Base-by-base conservation (phyloP, 2,797 vertebrate species). In the Mormyrus hasselquistii region DNA sequence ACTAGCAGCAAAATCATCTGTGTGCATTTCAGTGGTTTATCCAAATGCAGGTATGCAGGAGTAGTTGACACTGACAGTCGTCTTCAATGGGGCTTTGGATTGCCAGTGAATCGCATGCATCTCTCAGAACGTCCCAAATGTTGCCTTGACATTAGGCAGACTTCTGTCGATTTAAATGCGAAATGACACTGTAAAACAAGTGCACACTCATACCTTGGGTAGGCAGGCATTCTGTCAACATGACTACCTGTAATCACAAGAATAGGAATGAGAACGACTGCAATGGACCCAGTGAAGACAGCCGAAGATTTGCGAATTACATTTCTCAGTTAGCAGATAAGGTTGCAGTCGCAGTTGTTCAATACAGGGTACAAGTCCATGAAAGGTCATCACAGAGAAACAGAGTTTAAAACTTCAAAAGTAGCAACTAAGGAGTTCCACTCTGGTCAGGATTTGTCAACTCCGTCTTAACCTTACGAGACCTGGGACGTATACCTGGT, bases 271-370 rank as follows among this genome's bases (percentile, higher is more conserved):
- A n/a, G 57, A 62, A n/a, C 19, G 7, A n/a, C 57, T 22, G 7
- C 2, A 8, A 10, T 9, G 19, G 6, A 25, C 59, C 49, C 53
- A 52, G 2, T 25, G 10, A 53, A 53, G 34, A 38, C 53, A n/a
- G 49, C 12, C 38, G 12, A 38, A n/a, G 50, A 9, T 94, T 95
- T 93, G 10, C 3, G 2, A 52, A 52, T 14, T 55, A 4, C 14
- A 55, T 19, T 19, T 16, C 4, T 9, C 90, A 4, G n/a, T 96
- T 95, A 96, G 95, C 9, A n/a, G 91, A 53, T n/a, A 25, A 52
- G 2, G 57, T 52, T 69, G n/a, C 47, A 87, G 38, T 86, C 55
- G 6, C 12, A 52, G 10, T 52, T 52, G 10, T 52, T 12, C 50
- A 50, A 29, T 29, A 29, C 25, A 29, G 25, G 25, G 50, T 52